Evolutionary conservation across 2,797 vertebrate genomes (phyloP), one percentile per base, ranked within the genome.

Genomic region (Platyrinchus mystaceus): DNA sequence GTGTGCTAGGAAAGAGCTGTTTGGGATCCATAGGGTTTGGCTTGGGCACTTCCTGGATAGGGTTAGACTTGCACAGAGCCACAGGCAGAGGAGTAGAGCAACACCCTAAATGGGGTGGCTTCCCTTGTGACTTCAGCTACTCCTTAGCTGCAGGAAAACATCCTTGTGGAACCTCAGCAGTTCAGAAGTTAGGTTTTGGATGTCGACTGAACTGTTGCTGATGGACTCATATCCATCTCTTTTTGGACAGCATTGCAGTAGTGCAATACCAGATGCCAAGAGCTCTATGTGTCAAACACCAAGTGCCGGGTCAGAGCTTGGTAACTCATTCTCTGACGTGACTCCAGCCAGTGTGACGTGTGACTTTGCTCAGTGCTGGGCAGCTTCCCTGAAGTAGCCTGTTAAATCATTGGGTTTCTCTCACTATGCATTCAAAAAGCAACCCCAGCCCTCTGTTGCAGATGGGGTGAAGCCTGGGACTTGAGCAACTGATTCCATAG

Each of bases 361-460:
- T 41, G 28, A 5, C 46, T 77, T 55, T 39, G 43, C 43, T 76
- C 30, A 2, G 32, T 13, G 27, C 55, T 46, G 46, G 50, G 50
- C 39, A 28, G 26, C 39, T 79, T 69, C 28, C 34, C 47, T 73
- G 52, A 27, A 32, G 55, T 30, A 74, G 22, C 37, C 74, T 41
- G 15, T 28, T 63, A 50, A 70, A 52, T 37, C 14, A 28, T 6
- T 8, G 20, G 2, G 1, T 32, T 89, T 71, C 34, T 60, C 28
- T 79, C 0, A 0, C 41, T 34, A 23, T 18, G 18, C 4, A 0
- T n/a, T 70, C 44, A 58, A 52, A 84, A 78, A 71, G 9, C 50
- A 46, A 44, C 14, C 37, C 50, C 22, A 63, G 19, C 13, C 0
- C 0, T 12, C 18, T 44, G 32, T 10, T 43, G 44, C 36, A 16